Evolutionary conservation across 1,140 invertebrate species (phyloP).

Genomic region (Argopecten irradians): DNA sequence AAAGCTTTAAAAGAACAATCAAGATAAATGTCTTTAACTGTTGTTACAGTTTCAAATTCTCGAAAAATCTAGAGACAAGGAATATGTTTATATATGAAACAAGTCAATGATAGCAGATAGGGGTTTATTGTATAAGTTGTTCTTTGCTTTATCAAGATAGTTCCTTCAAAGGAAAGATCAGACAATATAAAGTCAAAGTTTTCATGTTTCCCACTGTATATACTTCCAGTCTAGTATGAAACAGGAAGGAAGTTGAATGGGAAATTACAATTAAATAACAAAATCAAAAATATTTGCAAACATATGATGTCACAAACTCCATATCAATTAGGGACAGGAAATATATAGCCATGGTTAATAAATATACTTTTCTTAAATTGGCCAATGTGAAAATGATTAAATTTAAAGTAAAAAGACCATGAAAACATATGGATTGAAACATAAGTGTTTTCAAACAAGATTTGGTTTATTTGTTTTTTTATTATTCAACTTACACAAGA

Average conservation of each 20-base stretch:
- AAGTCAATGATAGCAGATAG: too few species aligned
- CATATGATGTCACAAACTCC: too few species aligned
- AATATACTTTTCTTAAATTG: too few species aligned
- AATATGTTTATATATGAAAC: neutral
- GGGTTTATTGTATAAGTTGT: too few species aligned
- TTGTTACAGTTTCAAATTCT: neutral
- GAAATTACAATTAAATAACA: neutral
- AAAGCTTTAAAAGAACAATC: slow-evolving; percentile 86
- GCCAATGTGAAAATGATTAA: too few species aligned
- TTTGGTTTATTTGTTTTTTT: too few species aligned
- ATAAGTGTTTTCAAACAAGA: neutral
- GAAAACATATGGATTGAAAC: too few species aligned
- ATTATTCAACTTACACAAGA: slow-evolving; percentile 88
- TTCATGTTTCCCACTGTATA: slow-evolving; percentile 3
- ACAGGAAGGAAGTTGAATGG: slow-evolving; percentile 15
- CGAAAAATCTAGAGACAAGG: neutral
- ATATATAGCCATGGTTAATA: too few species aligned
- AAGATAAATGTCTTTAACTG: too few species aligned
- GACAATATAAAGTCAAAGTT: neutral
- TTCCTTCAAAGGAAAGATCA: neutral
- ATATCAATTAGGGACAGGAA: too few species aligned
- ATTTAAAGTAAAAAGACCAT: too few species aligned
- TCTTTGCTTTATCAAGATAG: neutral
- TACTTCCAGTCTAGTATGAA: neutral
- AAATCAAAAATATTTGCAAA: too few species aligned